These are phyloP conservation scores for Drosophila takahashii DNA, from an alignment of 1,140 invertebrate species.

Conservation along the genomic window DNA sequence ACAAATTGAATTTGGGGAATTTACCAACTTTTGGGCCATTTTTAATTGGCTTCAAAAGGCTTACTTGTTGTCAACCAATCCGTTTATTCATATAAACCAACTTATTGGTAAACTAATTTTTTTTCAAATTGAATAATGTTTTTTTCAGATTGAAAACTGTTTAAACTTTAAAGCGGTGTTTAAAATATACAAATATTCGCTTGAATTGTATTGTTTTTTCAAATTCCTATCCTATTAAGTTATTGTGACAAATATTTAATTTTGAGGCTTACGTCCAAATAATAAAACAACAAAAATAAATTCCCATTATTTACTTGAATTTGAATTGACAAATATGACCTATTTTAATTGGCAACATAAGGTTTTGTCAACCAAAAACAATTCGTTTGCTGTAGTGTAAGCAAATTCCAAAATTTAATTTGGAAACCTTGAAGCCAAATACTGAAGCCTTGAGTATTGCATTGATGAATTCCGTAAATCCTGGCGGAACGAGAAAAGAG, in stretches of 20 bases:
- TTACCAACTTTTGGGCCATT: slow-evolving; percentile 10
- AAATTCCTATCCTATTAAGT: too few species aligned
- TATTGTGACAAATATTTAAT: too few species aligned
- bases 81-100: background rate
- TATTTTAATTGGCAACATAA: background rate
- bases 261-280: too few species aligned
- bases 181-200: too few species aligned
- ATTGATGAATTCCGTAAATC: slow-evolving; percentile 39
- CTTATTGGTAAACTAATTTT: background rate
- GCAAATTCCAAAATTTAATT: slow-evolving; percentile 3
- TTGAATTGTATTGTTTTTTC: too few species aligned
- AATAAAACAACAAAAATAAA: too few species aligned
- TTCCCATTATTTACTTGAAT: too few species aligned
- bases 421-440: background rate
- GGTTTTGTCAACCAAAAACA: background rate
- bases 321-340: background rate
- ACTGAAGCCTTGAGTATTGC: slow-evolving; percentile 5
- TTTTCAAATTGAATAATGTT: background rate
- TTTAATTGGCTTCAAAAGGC: slow-evolving; percentile 36
- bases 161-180: too few species aligned
- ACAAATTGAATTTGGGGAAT: slow-evolving; percentile 30
- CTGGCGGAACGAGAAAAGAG: background rate
- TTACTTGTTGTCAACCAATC: slow-evolving; percentile 18
- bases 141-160: background rate
- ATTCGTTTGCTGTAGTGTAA: background rate